A percentile compares a stretch with the other conserved stretches of the same genome.
Conservation (phyloP, 1,140 invertebrate genomes). For the Neodiprion pinetum region DNA sequence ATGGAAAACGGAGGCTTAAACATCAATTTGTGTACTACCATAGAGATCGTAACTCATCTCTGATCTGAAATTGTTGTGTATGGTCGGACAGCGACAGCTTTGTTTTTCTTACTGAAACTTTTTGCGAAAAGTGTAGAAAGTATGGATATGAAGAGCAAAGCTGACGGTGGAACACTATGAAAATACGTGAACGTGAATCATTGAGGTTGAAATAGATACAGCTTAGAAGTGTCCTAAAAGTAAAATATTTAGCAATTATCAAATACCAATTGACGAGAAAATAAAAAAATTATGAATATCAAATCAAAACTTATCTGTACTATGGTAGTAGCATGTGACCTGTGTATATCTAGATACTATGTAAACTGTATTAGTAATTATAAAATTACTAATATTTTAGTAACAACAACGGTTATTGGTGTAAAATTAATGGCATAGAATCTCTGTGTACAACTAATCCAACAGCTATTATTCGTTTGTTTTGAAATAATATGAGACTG, state of each 20-base stretch:
- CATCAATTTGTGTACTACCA: too few relatives aligned
- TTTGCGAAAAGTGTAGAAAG: too few relatives aligned
- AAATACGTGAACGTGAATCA: too few relatives aligned
- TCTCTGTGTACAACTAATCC: not conserved
- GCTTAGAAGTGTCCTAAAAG: too few relatives aligned
- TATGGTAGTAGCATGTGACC: not conserved
- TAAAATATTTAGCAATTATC: not conserved
- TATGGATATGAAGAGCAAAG: too few relatives aligned
- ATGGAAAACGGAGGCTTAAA: not conserved
- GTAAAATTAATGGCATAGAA: not conserved
- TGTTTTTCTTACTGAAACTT: too few relatives aligned
- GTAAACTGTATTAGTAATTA: not conserved
- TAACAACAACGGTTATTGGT: not conserved
- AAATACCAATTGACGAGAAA: not conserved
- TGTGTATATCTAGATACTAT: not conserved
- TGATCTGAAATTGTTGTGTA: too few relatives aligned
- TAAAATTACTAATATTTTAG: not conserved
- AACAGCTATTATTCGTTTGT: not conserved
- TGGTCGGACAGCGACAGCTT: too few relatives aligned
- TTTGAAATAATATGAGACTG: not conserved
- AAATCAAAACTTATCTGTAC: slow-evolving; percentile 6
- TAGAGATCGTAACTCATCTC: too few relatives aligned
- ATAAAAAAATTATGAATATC: not conserved
- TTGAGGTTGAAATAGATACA: too few relatives aligned
- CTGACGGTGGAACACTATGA: too few relatives aligned